Evolutionary conservation across 2,113 vertebrate species (phyloP), one percentile per base, ranked within the genome.

Genomic region (Melanotaenia duboulayi): DNA sequence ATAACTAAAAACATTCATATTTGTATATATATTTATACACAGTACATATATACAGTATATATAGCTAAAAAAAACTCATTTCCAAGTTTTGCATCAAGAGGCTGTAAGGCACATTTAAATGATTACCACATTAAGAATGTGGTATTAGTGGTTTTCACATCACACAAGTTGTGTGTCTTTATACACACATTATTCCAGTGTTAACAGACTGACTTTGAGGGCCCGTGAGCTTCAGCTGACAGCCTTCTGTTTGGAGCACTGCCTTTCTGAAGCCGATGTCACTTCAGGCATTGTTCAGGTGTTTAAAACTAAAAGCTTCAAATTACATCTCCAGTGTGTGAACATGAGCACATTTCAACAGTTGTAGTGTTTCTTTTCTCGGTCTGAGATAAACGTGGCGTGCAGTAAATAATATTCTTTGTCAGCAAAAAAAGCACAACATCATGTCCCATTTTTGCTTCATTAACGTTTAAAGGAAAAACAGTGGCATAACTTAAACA

Each of bases 31-130:
- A 22, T 65, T 6, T 48, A 48, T 48, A 48, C 25, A 60, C 20
- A 76, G 39, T 56, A 81, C 57, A 81, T 66, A 67, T 24, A 81
- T 40, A 72, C 67, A 79, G 50, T 49, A 46, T 42, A 20, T 54
- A 22, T 44, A 52, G 25, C 28, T 66, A 42, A 40, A 37, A 35
- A 65, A 54, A 6, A 28, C n/a, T 67, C 20, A 64, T 76, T 68
- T 49, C 54, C 65, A 56, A 48, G 22, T 44, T 78, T 80, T 48
- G 62, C 69, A 78, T 44, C 2, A 4, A 63, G 19, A 60, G 65
- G 54, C 49, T 73, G n/a, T 79, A 89, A 90, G 84, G 84, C 88
- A 89, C 88, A 82, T 81, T 66, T 49, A 78, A 72, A 61, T 73
- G 0, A 23, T 57, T 50, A 67, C 56, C 51, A 76, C 39, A 84